Percentiles rank a stretch among this genome's conserved stretches.
Evolutionary conservation across 2,888 invertebrate genomes (phyloP).

Genomic region (Zygothrica quintamaculata): DNA sequence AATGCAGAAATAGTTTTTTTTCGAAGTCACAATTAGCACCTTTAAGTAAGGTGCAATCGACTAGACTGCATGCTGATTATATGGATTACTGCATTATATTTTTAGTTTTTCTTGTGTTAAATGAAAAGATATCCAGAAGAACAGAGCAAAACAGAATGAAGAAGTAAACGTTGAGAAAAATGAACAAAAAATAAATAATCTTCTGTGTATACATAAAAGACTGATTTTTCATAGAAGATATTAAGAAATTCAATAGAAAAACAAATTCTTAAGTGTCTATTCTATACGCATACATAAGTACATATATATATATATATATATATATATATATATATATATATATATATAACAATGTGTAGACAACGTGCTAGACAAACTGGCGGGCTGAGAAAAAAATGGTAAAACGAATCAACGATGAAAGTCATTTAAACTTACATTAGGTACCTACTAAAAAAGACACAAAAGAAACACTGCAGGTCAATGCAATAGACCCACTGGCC

Average conservation of each 20-base stretch:
- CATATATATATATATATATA: slow-evolving; percentile 36
- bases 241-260: slow-evolving; percentile 58
- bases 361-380: slow-evolving; percentile 65
- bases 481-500: slow-evolving; percentile 51
- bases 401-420: slow-evolving; percentile 55
- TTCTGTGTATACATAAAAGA: slow-evolving; percentile 44
- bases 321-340: slow-evolving; percentile 22
- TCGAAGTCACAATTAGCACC: slow-evolving; percentile 61
- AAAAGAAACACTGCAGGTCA: slow-evolving; percentile 39
- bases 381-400: slow-evolving; percentile 53
- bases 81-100: slow-evolving; percentile 10
- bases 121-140: slow-evolving; percentile 11
- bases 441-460: slow-evolving; percentile 36
- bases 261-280: not conserved
- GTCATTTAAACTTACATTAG: slow-evolving; percentile 57
- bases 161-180: slow-evolving; percentile 10
- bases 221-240: slow-evolving; percentile 49
- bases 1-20: slow-evolving; percentile 44
- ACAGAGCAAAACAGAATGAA: slow-evolving; percentile 7
- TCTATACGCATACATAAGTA: slow-evolving; percentile 17
- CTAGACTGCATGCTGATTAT: not conserved
- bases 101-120: slow-evolving; percentile 31
- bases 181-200: not conserved
- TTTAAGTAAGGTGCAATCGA: slow-evolving; percentile 44
- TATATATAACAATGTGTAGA: slow-evolving; percentile 29